Evolutionary conservation across 2,113 vertebrate species (phyloP).

Genomic region (Eurystomus gularis): DNA sequence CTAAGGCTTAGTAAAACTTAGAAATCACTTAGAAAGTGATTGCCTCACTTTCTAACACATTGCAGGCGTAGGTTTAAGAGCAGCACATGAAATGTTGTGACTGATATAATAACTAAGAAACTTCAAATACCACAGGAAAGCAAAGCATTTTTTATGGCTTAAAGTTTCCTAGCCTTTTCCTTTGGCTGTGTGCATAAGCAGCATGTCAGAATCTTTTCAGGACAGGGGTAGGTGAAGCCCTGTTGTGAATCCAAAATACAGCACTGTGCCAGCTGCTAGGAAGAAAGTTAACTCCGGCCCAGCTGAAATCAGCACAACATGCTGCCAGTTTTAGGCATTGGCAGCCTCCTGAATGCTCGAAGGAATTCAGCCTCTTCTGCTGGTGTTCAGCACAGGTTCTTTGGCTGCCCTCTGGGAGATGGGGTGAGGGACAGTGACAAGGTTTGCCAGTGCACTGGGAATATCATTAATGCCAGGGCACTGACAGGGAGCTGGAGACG

Average conservation of each 20-base stretch:
- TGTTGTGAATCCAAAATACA: not conserved
- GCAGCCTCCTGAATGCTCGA: not conserved
- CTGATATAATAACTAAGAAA: not conserved
- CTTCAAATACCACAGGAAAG: not conserved
- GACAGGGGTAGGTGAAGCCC: not conserved
- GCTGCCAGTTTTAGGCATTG: not conserved
- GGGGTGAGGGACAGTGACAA: fast-evolving
- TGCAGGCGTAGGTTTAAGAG: not conserved
- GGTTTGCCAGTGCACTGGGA: not conserved
- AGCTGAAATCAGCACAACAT: not conserved
- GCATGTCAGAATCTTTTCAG: not conserved
- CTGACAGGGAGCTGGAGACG: not conserved
- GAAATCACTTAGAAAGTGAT: fast-evolving
- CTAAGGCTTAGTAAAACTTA: not conserved
- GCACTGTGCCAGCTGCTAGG: not conserved
- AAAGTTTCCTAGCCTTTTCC: not conserved
- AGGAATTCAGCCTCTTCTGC: not conserved
- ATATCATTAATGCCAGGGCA: not conserved
- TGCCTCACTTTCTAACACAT: fast-evolving
- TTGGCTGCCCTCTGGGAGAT: not conserved
- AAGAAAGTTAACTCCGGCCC: not conserved
- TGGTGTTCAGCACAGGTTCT: not conserved
- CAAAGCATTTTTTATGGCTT: not conserved
- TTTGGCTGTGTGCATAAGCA: not conserved
- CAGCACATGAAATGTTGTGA: not conserved